Base-by-base conservation (phyloP, 1,140 invertebrate genomes). In the Anastrepha obliqua region DNA sequence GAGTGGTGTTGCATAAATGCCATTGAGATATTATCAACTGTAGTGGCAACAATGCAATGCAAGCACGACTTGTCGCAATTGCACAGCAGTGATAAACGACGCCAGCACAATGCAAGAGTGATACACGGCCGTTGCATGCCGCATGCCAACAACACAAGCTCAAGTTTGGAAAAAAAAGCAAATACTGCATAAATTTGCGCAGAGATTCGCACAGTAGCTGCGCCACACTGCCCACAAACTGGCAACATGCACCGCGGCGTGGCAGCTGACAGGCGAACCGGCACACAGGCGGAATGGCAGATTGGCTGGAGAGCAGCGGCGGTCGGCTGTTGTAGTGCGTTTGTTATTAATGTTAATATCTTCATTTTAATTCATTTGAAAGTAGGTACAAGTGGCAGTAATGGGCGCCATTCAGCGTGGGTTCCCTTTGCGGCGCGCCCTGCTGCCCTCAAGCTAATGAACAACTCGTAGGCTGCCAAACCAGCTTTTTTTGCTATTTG, bases 331-430 rank as follows among this genome's bases (percentile, higher is more conserved):
- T 62, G 85, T 58, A 51, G 8, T 86, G 58, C 42, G 17, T 62
- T 47, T 89, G 90, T 91, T 91, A 91, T 91, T 87, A 89, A 91
- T 91, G 91, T 89, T 91, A 91, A 91, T 91, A 87, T 91, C 90
- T 91, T 91, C 91, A 91, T 91, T 91, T 90, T 89, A 86, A 91
- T 87, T 89, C 89, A 90, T 89, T 87, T 65, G 85, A n/a, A 44
- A 64, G 58, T 81, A 81, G 74, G 11, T 81, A 20, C 0, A 81
- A 81, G 74, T 81, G 47, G 74, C 47, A 20, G 29, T 86, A 81
- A 81, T 81, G n/a, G 47, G 17, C n/a, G 74, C 47, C 8, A 55
- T 58, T 78, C 55, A 2, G 44, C 15, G 47, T n/a, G 15, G 9
- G 47, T 8, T 11, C 51, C 51, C 51, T 55, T 55, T 8, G 11